Evolutionary conservation across 2,888 invertebrate species (phyloP).

Genomic region (Chouioia cunea): DNA sequence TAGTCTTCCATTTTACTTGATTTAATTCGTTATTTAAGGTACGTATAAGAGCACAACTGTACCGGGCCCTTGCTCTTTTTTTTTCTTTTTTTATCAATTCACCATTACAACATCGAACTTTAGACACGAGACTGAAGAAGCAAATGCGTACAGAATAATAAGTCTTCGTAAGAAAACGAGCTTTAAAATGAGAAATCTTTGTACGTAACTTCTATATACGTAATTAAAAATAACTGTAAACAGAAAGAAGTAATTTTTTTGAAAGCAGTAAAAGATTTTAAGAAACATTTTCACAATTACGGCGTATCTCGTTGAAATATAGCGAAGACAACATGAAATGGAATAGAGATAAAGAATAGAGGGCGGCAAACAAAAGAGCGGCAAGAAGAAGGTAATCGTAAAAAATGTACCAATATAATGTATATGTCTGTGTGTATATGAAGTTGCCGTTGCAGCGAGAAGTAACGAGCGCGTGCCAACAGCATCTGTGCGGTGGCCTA

Average conservation of each 20-base stretch:
- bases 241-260: constrained; percentile 33
- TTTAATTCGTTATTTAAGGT: constrained; percentile 27
- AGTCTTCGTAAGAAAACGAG: constrained; percentile 33
- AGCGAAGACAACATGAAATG: constrained; percentile 7
- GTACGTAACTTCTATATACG: constrained; percentile 47
- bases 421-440: constrained; percentile 39
- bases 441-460: constrained; percentile 40
- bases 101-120: constrained; percentile 39
- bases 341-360: constrained; percentile 10
- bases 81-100: constrained; percentile 7
- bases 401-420: constrained; percentile 49
- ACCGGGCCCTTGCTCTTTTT: constrained; percentile 23
- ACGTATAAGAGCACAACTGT: not conserved
- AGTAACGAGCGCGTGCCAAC: constrained; percentile 35
- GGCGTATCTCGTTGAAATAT: constrained; percentile 33
- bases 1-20: constrained; percentile 42
- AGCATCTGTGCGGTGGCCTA: constrained; percentile 35
- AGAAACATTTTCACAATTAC: constrained; percentile 23
- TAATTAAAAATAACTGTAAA: constrained; percentile 44
- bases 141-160: constrained; percentile 24
- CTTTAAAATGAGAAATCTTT: constrained; percentile 40
- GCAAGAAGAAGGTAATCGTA: constrained; percentile 50
- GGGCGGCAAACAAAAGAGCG: constrained; percentile 48
- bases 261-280: constrained; percentile 25
- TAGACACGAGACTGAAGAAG: constrained; percentile 43